These are phyloP conservation scores for Liasis olivaceus DNA, from an alignment of 2,797 vertebrate genomes.

Conservation along the genomic window DNA sequence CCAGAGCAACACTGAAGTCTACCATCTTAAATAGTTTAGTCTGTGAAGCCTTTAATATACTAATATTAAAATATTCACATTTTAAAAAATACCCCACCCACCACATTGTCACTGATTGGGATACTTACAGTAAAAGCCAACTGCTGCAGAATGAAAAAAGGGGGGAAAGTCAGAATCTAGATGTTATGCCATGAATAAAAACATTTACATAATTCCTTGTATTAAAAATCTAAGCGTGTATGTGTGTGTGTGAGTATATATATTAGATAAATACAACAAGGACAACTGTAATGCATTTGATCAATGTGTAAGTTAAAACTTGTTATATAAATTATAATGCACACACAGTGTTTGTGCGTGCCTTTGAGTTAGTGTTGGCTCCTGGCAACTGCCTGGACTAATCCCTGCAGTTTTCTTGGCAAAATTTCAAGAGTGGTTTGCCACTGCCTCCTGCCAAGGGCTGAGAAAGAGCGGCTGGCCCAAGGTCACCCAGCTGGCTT, in stretches of 20 bases:
- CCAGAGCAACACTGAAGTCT: background rate
- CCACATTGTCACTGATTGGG: constrained; percentile 5
- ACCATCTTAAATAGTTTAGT: background rate
- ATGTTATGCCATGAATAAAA: constrained; percentile 44
- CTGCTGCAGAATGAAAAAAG: constrained; percentile 72
- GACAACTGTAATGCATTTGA: background rate
- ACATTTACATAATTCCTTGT: constrained; percentile 11
- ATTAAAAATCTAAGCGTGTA: constrained; percentile 5
- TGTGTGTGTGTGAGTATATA: background rate
- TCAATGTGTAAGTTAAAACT: constrained; percentile 15
- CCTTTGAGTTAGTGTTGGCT: background rate
- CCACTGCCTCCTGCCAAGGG: background rate
- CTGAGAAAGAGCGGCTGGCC: background rate
- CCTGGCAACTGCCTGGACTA: background rate
- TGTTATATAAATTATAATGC: background rate
- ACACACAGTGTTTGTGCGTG: background rate
- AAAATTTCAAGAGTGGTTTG: background rate
- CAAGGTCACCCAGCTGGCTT: background rate
- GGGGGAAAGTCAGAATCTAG: constrained; percentile 42
- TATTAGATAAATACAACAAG: background rate
- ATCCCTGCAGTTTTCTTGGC: background rate
- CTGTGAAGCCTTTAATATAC: background rate
- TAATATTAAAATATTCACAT: background rate
- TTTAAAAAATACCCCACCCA: background rate
- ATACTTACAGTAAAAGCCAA: constrained; percentile 88